These are phyloP conservation scores for Phasianus colchicus DNA, from an alignment of 2,113 vertebrate species.

Conservation along the genomic window DNA sequence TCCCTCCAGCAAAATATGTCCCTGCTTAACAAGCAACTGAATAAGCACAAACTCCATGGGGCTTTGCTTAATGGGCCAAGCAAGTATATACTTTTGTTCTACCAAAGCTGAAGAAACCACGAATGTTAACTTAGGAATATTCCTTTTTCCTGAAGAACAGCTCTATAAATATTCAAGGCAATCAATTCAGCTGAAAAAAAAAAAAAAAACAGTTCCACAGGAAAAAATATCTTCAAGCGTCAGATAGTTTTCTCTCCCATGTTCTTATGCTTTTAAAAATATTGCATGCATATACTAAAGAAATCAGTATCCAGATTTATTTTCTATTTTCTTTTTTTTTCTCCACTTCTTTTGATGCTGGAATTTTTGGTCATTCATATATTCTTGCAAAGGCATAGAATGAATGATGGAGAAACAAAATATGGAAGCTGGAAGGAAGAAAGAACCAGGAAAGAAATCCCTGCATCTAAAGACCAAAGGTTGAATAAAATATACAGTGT, in stretches of 20 bases:
- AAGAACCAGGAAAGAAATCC: neutral
- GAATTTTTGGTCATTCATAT: neutral
- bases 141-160: neutral
- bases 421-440: neutral
- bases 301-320: neutral
- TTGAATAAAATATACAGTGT: neutral
- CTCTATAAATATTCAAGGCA: neutral
- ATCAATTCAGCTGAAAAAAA: neutral
- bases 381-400: neutral
- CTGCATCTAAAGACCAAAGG: neutral
- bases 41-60: slow-evolving; percentile 14
- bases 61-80: slow-evolving; percentile 37
- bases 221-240: neutral
- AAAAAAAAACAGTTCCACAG: neutral
- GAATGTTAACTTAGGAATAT: neutral
- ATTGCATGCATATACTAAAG: neutral
- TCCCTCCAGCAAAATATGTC: slow-evolving; percentile 39
- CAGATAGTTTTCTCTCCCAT: neutral
- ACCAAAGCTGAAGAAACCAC: neutral
- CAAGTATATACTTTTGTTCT: neutral
- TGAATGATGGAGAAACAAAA: neutral
- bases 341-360: neutral
- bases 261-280: neutral
- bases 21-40: neutral
- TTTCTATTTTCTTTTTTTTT: neutral